phyloP scores from a whole-genome alignment of 2,113 vertebrate genomes.

The Tringa solitaria region DNA sequence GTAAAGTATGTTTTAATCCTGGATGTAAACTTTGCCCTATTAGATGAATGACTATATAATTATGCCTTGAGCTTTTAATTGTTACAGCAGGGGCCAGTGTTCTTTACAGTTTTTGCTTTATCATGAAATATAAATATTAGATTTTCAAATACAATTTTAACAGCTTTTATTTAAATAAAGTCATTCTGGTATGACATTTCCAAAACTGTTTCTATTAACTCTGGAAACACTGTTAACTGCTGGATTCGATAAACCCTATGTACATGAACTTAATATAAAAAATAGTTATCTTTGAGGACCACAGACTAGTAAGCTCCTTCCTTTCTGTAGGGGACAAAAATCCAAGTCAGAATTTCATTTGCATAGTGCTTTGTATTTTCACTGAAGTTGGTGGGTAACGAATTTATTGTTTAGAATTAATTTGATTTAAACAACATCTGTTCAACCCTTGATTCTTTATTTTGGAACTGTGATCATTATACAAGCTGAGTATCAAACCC shows the following conservation, averaged over 20 bases:
- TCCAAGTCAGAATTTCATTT: neutral
- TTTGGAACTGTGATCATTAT: neutral
- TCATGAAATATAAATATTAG: neutral
- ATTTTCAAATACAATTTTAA: conserved; percentile 32
- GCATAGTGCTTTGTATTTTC: neutral
- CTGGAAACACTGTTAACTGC: neutral
- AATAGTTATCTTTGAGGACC: neutral
- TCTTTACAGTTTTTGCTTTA: neutral
- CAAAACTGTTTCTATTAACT: neutral
- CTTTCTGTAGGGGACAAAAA: neutral
- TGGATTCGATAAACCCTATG: neutral
- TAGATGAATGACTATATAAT: neutral
- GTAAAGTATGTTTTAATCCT: neutral
- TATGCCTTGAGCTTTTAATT: neutral
- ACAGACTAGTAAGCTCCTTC: neutral
- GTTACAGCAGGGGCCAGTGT: neutral
- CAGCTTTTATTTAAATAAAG: conserved; percentile 37
- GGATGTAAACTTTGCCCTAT: neutral
- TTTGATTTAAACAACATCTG: neutral
- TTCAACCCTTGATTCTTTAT: neutral
- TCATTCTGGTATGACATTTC: neutral
- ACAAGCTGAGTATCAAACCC: neutral
- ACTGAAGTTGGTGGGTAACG: neutral
- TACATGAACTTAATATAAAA: neutral
- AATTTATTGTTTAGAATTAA: neutral